Evolutionary conservation across 2,113 vertebrate genomes (phyloP).

Genomic region (Mormoops blainvillei): DNA sequence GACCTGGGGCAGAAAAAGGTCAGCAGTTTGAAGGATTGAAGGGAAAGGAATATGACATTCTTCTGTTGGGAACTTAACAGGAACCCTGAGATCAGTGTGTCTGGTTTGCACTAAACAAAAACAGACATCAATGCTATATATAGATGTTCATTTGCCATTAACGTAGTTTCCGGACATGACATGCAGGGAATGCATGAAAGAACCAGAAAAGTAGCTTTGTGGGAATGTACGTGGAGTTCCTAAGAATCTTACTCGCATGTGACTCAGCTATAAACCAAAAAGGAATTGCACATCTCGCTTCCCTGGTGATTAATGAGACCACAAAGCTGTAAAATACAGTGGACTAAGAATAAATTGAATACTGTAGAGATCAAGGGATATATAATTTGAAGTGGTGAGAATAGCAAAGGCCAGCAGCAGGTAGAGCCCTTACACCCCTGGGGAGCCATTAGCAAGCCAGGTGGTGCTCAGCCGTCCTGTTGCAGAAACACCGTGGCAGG

Average conservation of each 20-base stretch:
- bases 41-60: background rate
- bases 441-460: background rate
- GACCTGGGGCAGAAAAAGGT: background rate
- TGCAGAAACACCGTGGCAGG: background rate
- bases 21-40: background rate
- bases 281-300: background rate
- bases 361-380: background rate
- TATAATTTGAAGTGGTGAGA: background rate
- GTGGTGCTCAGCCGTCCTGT: accelerated
- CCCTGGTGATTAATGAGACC: background rate
- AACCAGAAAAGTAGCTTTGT: background rate
- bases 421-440: background rate
- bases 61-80: background rate
- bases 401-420: background rate
- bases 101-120: background rate
- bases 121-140: background rate
- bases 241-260: background rate
- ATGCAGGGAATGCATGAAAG: background rate
- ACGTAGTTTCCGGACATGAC: background rate
- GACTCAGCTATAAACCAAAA: background rate
- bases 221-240: background rate
- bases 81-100: background rate
- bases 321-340: background rate
- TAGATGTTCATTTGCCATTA: background rate
- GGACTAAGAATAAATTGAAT: background rate